Conservation (phyloP, 2,888 invertebrate species). For the Lissonota sp. region DNA sequence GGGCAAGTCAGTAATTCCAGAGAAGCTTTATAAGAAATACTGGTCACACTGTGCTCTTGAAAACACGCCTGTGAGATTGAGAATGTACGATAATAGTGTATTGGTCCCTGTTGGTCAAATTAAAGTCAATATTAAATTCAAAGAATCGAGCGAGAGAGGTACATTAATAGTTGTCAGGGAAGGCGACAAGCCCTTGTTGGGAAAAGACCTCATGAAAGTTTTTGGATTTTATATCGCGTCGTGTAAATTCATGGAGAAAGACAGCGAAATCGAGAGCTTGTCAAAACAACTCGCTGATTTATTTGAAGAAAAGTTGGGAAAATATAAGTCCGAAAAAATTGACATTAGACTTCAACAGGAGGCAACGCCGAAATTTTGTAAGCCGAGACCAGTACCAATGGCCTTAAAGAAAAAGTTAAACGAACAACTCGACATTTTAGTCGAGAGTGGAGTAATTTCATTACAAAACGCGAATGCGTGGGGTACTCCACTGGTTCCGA, state of each 20-base stretch:
- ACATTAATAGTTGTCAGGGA: slow-evolving; percentile 56
- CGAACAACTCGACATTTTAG: slow-evolving; percentile 10
- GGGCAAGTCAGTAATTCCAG: slow-evolving; percentile 2
- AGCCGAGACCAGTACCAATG: slow-evolving; percentile 26
- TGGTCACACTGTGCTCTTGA: slow-evolving; percentile 2
- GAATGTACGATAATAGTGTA: slow-evolving; percentile 51
- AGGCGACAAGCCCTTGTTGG: slow-evolving; percentile 55
- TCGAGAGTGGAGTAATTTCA: slow-evolving; percentile 9
- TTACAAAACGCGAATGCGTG: background rate
- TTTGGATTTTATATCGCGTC: slow-evolving; percentile 56
- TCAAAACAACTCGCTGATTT: slow-evolving; percentile 22
- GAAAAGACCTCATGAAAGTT: slow-evolving; percentile 60
- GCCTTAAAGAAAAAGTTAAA: slow-evolving; percentile 21
- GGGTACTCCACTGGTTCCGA: slow-evolving; percentile 26
- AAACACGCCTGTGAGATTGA: slow-evolving; percentile 42
- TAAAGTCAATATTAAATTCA: slow-evolving; percentile 38
- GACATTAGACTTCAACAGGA: slow-evolving; percentile 13
- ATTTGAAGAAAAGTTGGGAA: slow-evolving; percentile 29
- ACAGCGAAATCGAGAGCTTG: slow-evolving; percentile 19
- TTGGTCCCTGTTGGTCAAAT: slow-evolving; percentile 59
- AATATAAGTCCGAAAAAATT: slow-evolving; percentile 35
- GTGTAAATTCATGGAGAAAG: slow-evolving; percentile 24
- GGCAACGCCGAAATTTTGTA: slow-evolving; percentile 15
- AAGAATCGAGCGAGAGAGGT: slow-evolving; percentile 19
- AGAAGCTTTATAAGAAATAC: background rate